Conservation (phyloP, 2,113 vertebrate species). For the Trematomus loennbergii region DNA sequence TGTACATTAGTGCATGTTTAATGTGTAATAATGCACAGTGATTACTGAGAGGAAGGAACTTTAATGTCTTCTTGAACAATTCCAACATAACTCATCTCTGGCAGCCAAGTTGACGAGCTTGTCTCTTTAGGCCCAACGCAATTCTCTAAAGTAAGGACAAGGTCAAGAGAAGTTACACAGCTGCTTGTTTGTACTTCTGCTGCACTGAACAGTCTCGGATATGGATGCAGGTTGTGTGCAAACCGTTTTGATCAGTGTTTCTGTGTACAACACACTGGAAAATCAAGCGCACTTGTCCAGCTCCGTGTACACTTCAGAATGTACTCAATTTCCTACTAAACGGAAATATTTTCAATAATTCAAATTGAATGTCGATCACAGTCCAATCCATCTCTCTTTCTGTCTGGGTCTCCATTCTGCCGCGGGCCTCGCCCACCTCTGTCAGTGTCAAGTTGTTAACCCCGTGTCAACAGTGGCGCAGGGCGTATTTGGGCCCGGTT, state of each 20-base stretch:
- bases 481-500: slow-evolving; percentile 79
- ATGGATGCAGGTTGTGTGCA: slow-evolving; percentile 7
- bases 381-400: slow-evolving; percentile 75
- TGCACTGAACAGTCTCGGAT: slow-evolving; percentile 10
- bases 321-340: slow-evolving; percentile 73
- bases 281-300: slow-evolving; percentile 33
- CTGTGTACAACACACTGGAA: not conserved
- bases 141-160: slow-evolving; percentile 43
- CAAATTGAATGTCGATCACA: slow-evolving; percentile 81
- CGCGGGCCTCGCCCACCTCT: slow-evolving; percentile 74
- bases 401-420: slow-evolving; percentile 57
- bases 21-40: slow-evolving; percentile 79
- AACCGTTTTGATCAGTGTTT: slow-evolving; percentile 34
- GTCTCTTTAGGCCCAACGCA: slow-evolving; percentile 39
- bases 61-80: slow-evolving; percentile 68
- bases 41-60: slow-evolving; percentile 72
- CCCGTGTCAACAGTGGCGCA: slow-evolving; percentile 84
- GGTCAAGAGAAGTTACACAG: slow-evolving; percentile 16
- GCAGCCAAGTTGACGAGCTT: slow-evolving; percentile 53
- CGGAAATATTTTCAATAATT: slow-evolving; percentile 80
- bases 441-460: slow-evolving; percentile 90
- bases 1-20: slow-evolving; percentile 80
- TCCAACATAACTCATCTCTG: slow-evolving; percentile 66
- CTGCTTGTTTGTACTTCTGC: slow-evolving; percentile 50
- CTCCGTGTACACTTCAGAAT: slow-evolving; percentile 45